phyloP scores from a whole-genome alignment of 2,888 invertebrate genomes.

The Apodemia duryi region DNA sequence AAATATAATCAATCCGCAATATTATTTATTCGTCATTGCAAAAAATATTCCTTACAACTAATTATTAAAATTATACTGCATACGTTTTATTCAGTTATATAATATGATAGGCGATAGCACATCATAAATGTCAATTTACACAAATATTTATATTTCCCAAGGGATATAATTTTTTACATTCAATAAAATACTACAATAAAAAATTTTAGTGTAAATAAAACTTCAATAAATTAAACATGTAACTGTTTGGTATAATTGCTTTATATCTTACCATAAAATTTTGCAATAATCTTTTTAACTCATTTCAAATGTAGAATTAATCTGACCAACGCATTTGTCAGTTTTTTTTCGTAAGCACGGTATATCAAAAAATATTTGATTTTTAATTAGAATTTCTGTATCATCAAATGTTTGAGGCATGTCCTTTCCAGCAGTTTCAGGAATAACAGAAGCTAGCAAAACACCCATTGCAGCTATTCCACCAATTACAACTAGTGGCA shows the following conservation, averaged over 20 bases:
- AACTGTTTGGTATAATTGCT: too few relatives aligned
- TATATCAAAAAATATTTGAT: constrained; percentile 46
- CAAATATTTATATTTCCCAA: too few relatives aligned
- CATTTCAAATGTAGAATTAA: constrained; percentile 34
- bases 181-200: too few relatives aligned
- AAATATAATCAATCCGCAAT: neutral
- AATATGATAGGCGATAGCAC: too few relatives aligned
- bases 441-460: constrained; percentile 43
- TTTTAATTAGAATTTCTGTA: constrained; percentile 47
- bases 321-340: constrained; percentile 24
- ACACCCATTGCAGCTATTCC: constrained; percentile 39
- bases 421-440: constrained; percentile 56
- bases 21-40: neutral
- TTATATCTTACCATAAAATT: too few relatives aligned
- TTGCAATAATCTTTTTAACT: constrained; percentile 17
- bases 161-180: too few relatives aligned
- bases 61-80: neutral
- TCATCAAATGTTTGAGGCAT: constrained; percentile 64
- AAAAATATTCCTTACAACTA: neutral
- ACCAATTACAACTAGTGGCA: constrained; percentile 51
- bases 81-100: too few relatives aligned
- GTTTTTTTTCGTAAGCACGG: constrained; percentile 40
- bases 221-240: too few relatives aligned
- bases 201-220: too few relatives aligned
- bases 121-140: too few relatives aligned